A percentile compares a stretch with the other conserved stretches of the same genome.
These are phyloP conservation scores for Orthosia incerta DNA, from an alignment of 2,888 invertebrate species.

Conservation along the genomic window DNA sequence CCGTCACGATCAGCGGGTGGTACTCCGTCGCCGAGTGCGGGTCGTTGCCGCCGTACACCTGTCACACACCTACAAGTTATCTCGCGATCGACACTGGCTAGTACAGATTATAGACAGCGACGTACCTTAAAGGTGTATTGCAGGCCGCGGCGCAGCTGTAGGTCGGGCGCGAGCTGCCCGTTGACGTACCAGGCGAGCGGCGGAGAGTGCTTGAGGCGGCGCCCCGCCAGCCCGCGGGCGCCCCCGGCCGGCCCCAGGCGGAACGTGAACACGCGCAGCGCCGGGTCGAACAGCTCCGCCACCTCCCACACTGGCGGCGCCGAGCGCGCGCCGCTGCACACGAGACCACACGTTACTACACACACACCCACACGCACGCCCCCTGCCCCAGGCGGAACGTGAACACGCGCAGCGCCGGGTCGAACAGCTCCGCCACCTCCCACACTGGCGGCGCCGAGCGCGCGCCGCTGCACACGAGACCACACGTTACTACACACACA, in stretches of 20 bases:
- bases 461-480: too few species aligned
- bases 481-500: too few species aligned
- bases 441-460: too few species aligned
- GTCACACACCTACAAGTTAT: neutral
- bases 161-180: constrained; percentile 96
- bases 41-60: constrained; percentile 96
- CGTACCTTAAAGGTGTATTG: constrained; percentile 95
- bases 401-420: too few species aligned
- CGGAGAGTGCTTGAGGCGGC: constrained; percentile 90
- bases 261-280: constrained; percentile 95
- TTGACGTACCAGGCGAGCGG: constrained; percentile 98
- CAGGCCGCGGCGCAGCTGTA: constrained; percentile 96
- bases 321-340: constrained; percentile 59
- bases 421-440: too few species aligned
- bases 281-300: constrained; percentile 92
- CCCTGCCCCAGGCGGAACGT: too few species aligned
- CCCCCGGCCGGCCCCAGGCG: constrained; percentile 96
- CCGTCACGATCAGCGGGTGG: constrained; percentile 97
- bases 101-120: neutral
- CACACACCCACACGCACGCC: neutral
- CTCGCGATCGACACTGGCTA: neutral
- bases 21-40: constrained; percentile 96
- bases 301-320: constrained; percentile 90
- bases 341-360: neutral
- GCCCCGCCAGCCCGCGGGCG: constrained; percentile 93